Evolutionary conservation across 2,113 vertebrate genomes (phyloP).

Genomic region (Elephantulus edwardii): DNA sequence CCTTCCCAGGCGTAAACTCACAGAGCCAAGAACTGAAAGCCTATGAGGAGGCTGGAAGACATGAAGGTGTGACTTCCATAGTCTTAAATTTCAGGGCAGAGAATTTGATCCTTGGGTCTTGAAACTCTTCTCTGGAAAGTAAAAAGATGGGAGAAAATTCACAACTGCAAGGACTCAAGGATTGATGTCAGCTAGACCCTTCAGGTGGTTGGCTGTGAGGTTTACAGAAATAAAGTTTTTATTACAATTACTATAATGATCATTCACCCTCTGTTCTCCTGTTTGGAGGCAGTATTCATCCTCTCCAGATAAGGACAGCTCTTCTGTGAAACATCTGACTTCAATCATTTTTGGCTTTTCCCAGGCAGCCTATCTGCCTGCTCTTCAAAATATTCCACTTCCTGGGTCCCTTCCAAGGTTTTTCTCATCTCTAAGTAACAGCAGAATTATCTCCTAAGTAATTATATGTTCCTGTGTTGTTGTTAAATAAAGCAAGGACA

Average conservation of each 20-base stretch:
- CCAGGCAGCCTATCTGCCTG: background rate
- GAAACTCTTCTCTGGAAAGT: background rate
- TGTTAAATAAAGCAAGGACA: slow-evolving; percentile 36
- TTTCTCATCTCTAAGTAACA: slow-evolving; percentile 63
- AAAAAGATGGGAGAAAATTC: background rate
- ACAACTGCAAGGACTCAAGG: background rate
- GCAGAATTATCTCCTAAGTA: slow-evolving; percentile 27
- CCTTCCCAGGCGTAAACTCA: no score
- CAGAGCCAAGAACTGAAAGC: no score
- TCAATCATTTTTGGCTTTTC: slow-evolving; percentile 20
- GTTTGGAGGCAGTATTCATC: background rate
- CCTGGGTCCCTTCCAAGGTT: slow-evolving; percentile 20
- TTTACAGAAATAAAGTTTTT: slow-evolving; percentile 30
- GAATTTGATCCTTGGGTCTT: background rate
- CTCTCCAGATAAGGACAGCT: slow-evolving; percentile 24
- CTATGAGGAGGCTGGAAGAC: no score
- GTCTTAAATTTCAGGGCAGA: background rate
- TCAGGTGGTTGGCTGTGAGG: background rate
- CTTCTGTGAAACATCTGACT: slow-evolving; percentile 60
- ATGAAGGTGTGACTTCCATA: background rate
- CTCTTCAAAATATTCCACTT: slow-evolving; percentile 49
- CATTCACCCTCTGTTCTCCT: background rate
- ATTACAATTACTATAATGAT: slow-evolving; percentile 52
- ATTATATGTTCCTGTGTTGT: background rate
- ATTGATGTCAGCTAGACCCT: background rate